phyloP scores from a whole-genome alignment of 2,113 vertebrate species.

The Tichodroma muraria region DNA sequence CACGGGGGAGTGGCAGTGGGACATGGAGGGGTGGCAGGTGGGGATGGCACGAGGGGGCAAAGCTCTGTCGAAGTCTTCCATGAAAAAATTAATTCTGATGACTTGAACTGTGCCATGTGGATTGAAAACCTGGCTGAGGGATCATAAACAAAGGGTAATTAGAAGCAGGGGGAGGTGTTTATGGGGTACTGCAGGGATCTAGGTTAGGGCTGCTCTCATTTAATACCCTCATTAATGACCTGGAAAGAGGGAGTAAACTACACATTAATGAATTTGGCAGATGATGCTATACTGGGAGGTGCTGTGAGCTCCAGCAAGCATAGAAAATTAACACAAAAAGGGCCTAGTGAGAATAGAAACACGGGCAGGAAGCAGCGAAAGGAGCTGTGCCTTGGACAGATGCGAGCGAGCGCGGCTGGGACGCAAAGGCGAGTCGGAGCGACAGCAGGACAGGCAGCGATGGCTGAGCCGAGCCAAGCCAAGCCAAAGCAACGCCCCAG shows the following conservation, averaged over 20 bases:
- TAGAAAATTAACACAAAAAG: constrained; percentile 44
- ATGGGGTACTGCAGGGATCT: constrained; percentile 60
- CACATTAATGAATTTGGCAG: constrained; percentile 66
- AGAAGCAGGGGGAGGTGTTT: constrained; percentile 57
- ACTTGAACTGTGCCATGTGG: constrained; percentile 34
- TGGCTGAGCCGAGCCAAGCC: neutral
- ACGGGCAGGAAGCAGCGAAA: neutral
- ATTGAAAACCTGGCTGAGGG: constrained; percentile 48
- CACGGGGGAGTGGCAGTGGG: neutral
- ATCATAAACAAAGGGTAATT: constrained; percentile 69
- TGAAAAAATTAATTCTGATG: constrained; percentile 51
- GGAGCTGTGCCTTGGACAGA: neutral
- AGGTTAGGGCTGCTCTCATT: constrained; percentile 55
- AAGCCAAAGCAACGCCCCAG: neutral
- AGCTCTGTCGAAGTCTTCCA: neutral
- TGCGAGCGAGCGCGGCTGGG: neutral
- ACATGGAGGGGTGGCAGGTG: neutral
- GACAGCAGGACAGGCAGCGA: neutral
- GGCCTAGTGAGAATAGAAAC: constrained; percentile 22
- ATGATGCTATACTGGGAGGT: constrained; percentile 50
- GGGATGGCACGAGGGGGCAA: neutral
- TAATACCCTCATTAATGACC: constrained; percentile 67
- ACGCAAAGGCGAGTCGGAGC: neutral
- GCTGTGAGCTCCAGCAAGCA: constrained; percentile 36
- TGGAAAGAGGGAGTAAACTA: constrained; percentile 61